Conservation (phyloP, 2,797 vertebrate genomes). For the Hippopotamyrus pictus region DNA sequence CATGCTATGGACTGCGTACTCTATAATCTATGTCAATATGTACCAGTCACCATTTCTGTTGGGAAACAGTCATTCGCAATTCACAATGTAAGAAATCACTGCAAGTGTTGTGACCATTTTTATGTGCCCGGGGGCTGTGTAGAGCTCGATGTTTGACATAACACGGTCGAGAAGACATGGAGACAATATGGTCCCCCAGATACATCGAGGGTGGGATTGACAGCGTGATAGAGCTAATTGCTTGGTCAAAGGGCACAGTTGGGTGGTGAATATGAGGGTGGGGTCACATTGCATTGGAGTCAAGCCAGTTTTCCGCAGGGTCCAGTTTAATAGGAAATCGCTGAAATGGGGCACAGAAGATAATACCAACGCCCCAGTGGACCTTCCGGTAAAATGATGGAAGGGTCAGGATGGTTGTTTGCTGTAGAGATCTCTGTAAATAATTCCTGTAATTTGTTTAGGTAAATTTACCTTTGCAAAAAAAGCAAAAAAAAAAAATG, state of each 20-base stretch:
- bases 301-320: background rate
- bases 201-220: background rate
- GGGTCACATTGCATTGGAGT: background rate
- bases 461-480: background rate
- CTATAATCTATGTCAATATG: background rate
- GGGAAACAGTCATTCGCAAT: background rate
- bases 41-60: background rate
- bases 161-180: background rate
- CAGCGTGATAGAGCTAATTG: background rate
- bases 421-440: background rate
- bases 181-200: background rate
- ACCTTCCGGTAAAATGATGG: background rate
- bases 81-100: background rate
- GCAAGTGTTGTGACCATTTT: background rate
- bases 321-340: background rate
- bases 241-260: background rate
- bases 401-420: background rate
- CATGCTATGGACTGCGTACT: background rate
- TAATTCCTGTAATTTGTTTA: background rate
- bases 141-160: background rate
- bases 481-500: background rate
- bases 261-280: background rate
- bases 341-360: background rate
- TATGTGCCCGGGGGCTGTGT: background rate
- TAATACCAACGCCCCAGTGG: background rate